Evolutionary conservation across 2,888 invertebrate species (phyloP), one percentile per base, ranked within the genome.

Genomic region (Pyrgus malvae): DNA sequence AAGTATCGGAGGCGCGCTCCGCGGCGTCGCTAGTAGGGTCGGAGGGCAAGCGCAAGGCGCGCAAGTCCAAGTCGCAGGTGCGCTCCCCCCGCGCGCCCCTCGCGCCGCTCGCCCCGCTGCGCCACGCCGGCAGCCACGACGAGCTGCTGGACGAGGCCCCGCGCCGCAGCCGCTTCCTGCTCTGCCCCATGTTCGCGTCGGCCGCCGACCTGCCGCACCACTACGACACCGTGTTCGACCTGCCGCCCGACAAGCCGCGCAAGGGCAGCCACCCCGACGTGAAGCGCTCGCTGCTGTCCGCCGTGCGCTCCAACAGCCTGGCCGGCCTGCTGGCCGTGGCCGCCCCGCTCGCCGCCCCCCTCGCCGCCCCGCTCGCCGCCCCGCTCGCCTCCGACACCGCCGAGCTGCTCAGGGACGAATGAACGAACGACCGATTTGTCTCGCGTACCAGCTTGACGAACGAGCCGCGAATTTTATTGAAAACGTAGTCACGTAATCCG

Each of bases 121-220:
- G 62, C 79, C 80, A 45, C 78, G 86, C 46, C 72, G 82, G 81
- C 66, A 77, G 76, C 60, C 83, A 83, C 76, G 86, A 86, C 76
- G 83, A 83, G 58, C 69, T 85, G 1, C 78, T 83, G 0, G 63
- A 69, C 67, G 79, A 78, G 38, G 67, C 74, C 64, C 81, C 83
- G 27, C 59, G 76, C 0, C 69, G 69, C 3, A 76, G 75, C 59
- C 57, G 74, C 4, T 79, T 80, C 92, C 91, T 74, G 78, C 92
- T 80, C 4, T 85, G 74, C 90, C 94, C 68, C 83, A 93, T 88
- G 80, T 94, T 90, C 92, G 91, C 86, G 9, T 76, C 78, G 38
- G 58, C 75, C 8, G 66, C 78, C 3, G 78, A 78, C 27, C 29
- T 77, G 44, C 92, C 93, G 44, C 91, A 93, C 56, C 78, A 77